Percentiles rank a stretch among this genome's conserved stretches.
These are phyloP conservation scores for Trichonephila clavipes DNA, from an alignment of 1,140 invertebrate genomes.

Conservation along the genomic window DNA sequence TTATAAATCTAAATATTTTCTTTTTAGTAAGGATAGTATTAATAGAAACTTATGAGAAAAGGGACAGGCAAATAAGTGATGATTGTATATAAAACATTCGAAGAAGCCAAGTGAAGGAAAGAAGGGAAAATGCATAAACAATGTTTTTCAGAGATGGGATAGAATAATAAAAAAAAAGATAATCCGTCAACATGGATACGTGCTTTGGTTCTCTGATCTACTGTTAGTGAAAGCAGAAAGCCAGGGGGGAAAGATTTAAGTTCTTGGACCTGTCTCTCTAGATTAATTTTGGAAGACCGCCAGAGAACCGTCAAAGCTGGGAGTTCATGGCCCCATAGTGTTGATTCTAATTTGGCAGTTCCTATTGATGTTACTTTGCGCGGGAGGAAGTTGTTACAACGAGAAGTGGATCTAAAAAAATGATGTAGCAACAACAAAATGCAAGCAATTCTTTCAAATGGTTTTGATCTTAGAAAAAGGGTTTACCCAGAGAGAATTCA, in stretches of 20 bases:
- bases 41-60: too few relatives aligned
- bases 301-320: slow-evolving; percentile 54
- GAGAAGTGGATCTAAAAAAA: not conserved
- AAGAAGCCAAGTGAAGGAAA: too few relatives aligned
- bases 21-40: too few relatives aligned
- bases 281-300: slow-evolving; percentile 44
- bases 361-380: slow-evolving; percentile 18
- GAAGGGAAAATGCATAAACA: too few relatives aligned
- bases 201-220: not conserved
- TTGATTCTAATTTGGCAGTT: slow-evolving; percentile 54
- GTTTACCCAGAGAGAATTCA: too few relatives aligned
- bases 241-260: not conserved
- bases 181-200: not conserved
- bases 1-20: too few relatives aligned
- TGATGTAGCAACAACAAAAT: not conserved
- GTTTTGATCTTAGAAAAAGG: too few relatives aligned
- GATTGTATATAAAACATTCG: too few relatives aligned
- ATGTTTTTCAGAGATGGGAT: too few relatives aligned
- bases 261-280: not conserved
- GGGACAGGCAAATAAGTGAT: too few relatives aligned
- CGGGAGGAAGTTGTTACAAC: not conserved
- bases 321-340: slow-evolving; percentile 53
- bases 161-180: not conserved
- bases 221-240: not conserved
- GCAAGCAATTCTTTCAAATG: too few relatives aligned